Base-by-base conservation (phyloP, 2,797 vertebrate genomes). In the Sebastes nivosus region DNA sequence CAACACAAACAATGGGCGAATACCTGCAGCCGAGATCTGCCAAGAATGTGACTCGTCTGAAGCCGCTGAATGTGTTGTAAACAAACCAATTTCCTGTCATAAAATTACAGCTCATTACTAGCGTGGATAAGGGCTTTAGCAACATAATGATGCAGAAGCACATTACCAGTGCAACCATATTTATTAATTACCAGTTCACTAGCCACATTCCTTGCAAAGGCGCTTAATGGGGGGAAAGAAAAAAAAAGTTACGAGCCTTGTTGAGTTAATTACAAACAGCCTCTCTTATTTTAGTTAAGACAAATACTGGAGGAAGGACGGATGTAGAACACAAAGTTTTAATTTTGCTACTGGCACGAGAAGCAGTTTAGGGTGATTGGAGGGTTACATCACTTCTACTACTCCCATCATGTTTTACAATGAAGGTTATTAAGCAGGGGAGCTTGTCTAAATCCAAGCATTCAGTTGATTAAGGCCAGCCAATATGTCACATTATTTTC, bases 331-430 rank as follows among this genome's bases (percentile, higher is more conserved):
- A 88, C 87, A 92, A 85, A 78, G 80, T 84, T 85, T 96, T 93
- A 93, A 96, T 96, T 96, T 95, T 93, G 94, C 95, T 95, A 93
- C 96, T 95, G 95, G 94, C 93, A 95, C 90, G 89, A 93, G 96
- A 96, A 96, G 94, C 95, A 95, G 95, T 96, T 96, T n/a, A 91
- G 95, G 95, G 95, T 95, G 95, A 96, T 93, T 94, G 72, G 94
- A 94, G 95, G 95, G 95, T 96, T 96, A 93, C 95, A 95, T 96
- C 94, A 94, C 92, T 91, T 94, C 95, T 95, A 94, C 95, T 93
- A 91, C 94, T 96, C 95, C 95, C 96, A 96, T 96, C 95, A 95
- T 95, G 93, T 96, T 96, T 96, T 95, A 95, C 91, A 93, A 94
- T 94, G 93, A 95, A 95, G 92, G 74, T 95, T 89, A 91, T 92